Conservation (phyloP, 35 echinoderm and acorn worm genomes). For the Diadema setosum region DNA sequence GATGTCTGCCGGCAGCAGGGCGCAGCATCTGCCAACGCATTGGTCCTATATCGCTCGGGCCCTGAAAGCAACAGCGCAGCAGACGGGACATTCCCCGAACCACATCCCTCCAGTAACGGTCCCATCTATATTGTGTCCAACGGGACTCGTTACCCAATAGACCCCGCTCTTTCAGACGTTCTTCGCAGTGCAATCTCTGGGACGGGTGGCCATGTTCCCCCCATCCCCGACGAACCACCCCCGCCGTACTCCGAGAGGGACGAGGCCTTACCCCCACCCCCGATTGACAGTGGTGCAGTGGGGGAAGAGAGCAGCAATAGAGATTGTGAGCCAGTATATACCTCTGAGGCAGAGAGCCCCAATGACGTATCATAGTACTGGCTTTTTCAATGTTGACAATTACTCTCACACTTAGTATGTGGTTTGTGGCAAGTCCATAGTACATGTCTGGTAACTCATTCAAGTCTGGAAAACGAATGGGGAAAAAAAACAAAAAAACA, state of each 20-base stretch:
- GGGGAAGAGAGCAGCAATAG: too few species aligned
- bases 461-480: too few species aligned
- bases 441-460: too few species aligned
- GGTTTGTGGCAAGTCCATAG: too few species aligned
- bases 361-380: too few species aligned
- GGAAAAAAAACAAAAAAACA: too few species aligned
- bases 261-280: neutral
- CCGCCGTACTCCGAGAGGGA: neutral
- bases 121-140: neutral
- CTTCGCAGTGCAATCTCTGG: constrained; percentile 3
- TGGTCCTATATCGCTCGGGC: neutral
- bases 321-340: too few species aligned
- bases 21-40: neutral
- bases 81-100: neutral
- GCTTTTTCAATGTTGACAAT: too few species aligned
- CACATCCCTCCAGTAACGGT: neutral
- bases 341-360: too few species aligned
- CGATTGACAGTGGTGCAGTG: neutral
- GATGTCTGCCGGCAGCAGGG: neutral
- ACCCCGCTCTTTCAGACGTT: neutral
- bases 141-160: neutral
- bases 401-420: too few species aligned
- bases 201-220: neutral
- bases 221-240: neutral
- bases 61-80: neutral